Evolutionary conservation across 2,113 vertebrate genomes (phyloP), one percentile per base, ranked within the genome.

Genomic region (Pygoscelis adeliae): DNA sequence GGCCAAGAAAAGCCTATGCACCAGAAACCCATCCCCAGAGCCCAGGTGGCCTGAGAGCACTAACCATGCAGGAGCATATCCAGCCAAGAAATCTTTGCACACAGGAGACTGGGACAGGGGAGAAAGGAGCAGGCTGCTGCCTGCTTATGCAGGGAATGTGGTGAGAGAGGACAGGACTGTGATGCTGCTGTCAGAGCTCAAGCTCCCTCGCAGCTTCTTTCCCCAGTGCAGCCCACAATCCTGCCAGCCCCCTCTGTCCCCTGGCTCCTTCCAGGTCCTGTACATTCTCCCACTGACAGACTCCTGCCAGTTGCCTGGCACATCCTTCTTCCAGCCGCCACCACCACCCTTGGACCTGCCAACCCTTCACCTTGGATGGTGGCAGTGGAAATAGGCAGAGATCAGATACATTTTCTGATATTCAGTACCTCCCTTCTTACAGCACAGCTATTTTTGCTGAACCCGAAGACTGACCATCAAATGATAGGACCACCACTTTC

Each of bases 211-310:
- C 5, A 55, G 10, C 8, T 47, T 19, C 27, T 66, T 56, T 56
- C 34, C 10, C 9, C 2, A 4, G 17, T 9, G 15, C 15, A 83
- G n/a, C 10, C 25, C 29, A 4, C 0, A 0, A 16, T 32, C 46
- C 11, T 87, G 44, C 42, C 23, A 66, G n/a, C 4, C 4, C 14
- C 9, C 6, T 21, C 15, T 44, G 44, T 5, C 11, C 16, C 11
- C 38, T 56, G n/a, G 16, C 3, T 92, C 29, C 32, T 70, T 84
- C 34, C 58, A 84, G 11, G 5, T 61, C 27, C 29, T 63, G 6
- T n/a, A 29, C 9, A 12, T 10, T 40, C 10, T 55, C 26, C 50
- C 1, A 1, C 29, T 67, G 27, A 8, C 38, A 59, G 40, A 4
- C 4, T 42, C 11, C 34, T 69, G 9, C 9, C 29, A 16, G 12